A percentile compares a stretch with the other conserved stretches of the same genome.
Evolutionary conservation across 2,888 invertebrate species (phyloP).

Genomic region (Dorcus parallelipipedus): DNA sequence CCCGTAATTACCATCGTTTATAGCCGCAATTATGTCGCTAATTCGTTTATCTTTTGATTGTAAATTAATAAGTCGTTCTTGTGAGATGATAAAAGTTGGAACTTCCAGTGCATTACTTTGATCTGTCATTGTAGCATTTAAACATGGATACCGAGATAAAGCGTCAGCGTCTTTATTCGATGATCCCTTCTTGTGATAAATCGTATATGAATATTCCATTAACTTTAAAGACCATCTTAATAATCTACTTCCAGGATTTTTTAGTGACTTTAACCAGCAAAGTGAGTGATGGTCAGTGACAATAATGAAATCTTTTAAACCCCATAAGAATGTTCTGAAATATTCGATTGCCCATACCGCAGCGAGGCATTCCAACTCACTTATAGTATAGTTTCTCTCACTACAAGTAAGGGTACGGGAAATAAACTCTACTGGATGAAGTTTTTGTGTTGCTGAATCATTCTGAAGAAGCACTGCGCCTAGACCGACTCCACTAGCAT

Average conservation of each 20-base stretch:
- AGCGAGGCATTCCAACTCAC: slow-evolving; percentile 40
- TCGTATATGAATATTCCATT: slow-evolving; percentile 18
- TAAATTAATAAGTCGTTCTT: too few species aligned
- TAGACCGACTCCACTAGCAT: slow-evolving; percentile 35
- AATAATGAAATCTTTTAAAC: slow-evolving; percentile 1
- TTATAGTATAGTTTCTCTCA: slow-evolving; percentile 39
- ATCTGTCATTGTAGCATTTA: too few species aligned
- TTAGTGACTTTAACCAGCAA: slow-evolving; percentile 14
- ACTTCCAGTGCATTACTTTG: too few species aligned
- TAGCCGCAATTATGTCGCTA: too few species aligned
- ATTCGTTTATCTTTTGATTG: too few species aligned
- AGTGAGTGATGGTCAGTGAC: slow-evolving; percentile 13
- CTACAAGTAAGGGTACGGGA: slow-evolving; percentile 13
- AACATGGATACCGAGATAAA: slow-evolving; percentile 5
- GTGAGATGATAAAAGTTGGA: too few species aligned
- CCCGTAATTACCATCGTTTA: too few species aligned
- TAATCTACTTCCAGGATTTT: slow-evolving; percentile 13
- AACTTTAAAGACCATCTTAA: slow-evolving; percentile 21
- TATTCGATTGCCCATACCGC: slow-evolving; percentile 13
- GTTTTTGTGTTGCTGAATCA: background rate
- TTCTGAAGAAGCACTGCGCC: slow-evolving; percentile 30
- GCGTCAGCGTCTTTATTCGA: slow-evolving; percentile 13
- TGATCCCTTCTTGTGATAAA: slow-evolving; percentile 16
- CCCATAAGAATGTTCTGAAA: slow-evolving; percentile 10
- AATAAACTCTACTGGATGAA: slow-evolving; percentile 5